Evolutionary conservation across 2,797 vertebrate species (phyloP), one percentile per base, ranked within the genome.

Genomic region (Scolopax rusticola): DNA sequence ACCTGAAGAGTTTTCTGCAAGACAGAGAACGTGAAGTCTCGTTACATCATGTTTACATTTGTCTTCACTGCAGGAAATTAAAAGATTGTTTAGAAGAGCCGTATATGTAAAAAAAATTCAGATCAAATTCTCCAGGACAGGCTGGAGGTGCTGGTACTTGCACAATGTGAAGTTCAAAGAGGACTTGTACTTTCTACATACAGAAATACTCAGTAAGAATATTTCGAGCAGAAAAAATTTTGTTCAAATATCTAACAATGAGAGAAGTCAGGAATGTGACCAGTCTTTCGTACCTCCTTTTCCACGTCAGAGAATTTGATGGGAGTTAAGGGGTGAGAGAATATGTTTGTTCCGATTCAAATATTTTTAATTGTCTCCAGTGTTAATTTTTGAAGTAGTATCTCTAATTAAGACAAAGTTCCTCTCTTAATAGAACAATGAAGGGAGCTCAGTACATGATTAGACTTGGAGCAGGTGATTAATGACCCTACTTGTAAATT

Each of bases 351-450:
- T 90, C 80, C 17, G 8, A n/a, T 23, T 45, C 25, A 28, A 50
- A 59, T 56, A 84, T 79, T 90, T 90, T 59, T 73, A 95, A 81
- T 90, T 71, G 69, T 23, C 82, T 91, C 80, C n/a, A 84, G 54
- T 69, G 76, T 81, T 92, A 85, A 77, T 93, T 95, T 93, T 89
- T 85, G 67, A 83, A 80, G 64, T 30, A 60, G 41, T 71, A 87
- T 50, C 56, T 84, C 60, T 93, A 93, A 93, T 93, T 89, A 92
- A 94, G 84, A 92, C 85, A 30, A 94, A 95, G 60, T 92, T 83
- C 68, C 86, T 87, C 81, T 87, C 95, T 93, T 85, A 80, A 60
- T 30, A 20, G 77, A 92, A 94, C 92, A 93, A 89, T 77, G 68
- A 83, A 74, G 90, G 87, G 60, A 90, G 84, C 75, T 92, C 68